Evolutionary conservation across 1,140 invertebrate genomes (phyloP), one percentile per base, ranked within the genome.

Genomic region (Pogonomyrmex barbatus): DNA sequence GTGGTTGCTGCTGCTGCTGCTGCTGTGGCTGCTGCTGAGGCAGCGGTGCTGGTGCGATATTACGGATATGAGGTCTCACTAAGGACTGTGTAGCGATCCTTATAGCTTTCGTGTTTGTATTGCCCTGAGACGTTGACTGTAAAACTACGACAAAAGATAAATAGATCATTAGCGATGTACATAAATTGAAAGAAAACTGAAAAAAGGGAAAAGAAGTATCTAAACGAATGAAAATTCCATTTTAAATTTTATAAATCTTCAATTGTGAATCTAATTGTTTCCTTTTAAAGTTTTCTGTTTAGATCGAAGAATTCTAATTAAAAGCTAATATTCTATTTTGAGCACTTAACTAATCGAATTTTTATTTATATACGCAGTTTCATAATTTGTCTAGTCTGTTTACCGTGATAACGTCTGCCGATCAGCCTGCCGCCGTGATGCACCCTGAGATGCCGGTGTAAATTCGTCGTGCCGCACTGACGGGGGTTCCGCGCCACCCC

Each of bases 401-500:
- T 94, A 95, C 94, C 95, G 54, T 95, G 95, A 86, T 95, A 95
- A 90, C 94, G 91, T 85, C 93, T 93, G 82, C 95, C 95, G 86
- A 95, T 92, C 54, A 95, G 92, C 62, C 95, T 91, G 52, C 95
- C 95, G n/a, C 94, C 94, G 71, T 95, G 95, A 71, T 95, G 94
- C 4, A 95, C 94, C 63, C 94, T 90, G 0, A 95, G 90, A 85
- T 95, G 95, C 45, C 95, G 91, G 85, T 95, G 95, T 17, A 95
- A 87, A 68, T 95, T 95, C 2, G 95, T 95, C 17, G 95, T 95
- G 47, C 95, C 95, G 78, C 95, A 95, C 73, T 95, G 94, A 45
- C 94, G 91, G 6, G 94, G 95, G 76, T 95, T 95, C 17, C 17
- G 94, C 94, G 2, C 95, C 94, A 6, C 95, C 95, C 14, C 95